Base-by-base conservation (phyloP, 2,888 invertebrate species). In the Meliscaeva auricollis region DNA sequence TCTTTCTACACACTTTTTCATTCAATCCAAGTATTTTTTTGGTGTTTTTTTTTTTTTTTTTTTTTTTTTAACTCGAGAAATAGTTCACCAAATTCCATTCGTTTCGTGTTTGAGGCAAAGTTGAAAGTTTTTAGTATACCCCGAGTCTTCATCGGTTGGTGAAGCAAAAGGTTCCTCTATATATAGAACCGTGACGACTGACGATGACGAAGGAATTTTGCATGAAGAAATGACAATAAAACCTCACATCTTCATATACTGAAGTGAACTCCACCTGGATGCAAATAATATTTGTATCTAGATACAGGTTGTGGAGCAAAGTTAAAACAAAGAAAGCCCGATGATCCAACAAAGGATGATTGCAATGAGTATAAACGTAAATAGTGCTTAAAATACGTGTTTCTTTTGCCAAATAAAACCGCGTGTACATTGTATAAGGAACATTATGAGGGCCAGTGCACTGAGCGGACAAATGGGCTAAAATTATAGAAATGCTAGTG, bases 81-180 rank as follows among this genome's bases (percentile, higher is more conserved):
- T 85, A 85, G 85, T 85, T 85, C 69, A 77, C 68, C 73, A 46
- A 76, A 81, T 85, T 85, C 77, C 76, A 81, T 77, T 85, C 70
- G 54, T 68, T 85, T 85, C 84, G 73, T 85, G 85, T 85, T 72
- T 85, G 76, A 77, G 73, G 81, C 76, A 81, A 85, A 81, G 76
- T 77, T 76, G 76, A 81, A 85, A 85, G 72, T 85, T 85, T 54
- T 80, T 68, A 60, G 66, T 72, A 73, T 73, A 73, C 52, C 56
- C 54, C 9, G 48, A 44, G 64, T 75, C 22, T 48, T n/a, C n/a
- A n/a, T 8, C 60, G 54, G 17, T 60, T 54, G 54, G 17, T 60
- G 73, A 68, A 68, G 68, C 54, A 56, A 68, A 56, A 68, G 70
- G 68, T 69, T 58, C 35, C 6, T 20, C 13, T 58, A 5, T 35